These are phyloP conservation scores for Thymelicus sylvestris DNA, from an alignment of 2,888 invertebrate species.

Conservation along the genomic window DNA sequence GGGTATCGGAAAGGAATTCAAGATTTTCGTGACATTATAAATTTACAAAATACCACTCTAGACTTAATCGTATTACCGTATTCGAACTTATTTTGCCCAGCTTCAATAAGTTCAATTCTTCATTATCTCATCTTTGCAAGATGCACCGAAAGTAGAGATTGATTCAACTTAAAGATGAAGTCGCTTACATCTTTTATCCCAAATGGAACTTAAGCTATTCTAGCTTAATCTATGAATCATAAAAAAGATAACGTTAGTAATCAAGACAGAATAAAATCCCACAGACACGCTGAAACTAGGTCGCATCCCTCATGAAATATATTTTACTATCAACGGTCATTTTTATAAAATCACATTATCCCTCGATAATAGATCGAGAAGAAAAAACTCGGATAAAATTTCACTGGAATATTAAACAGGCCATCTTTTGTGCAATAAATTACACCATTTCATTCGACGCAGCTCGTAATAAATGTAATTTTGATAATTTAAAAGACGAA, in stretches of 20 bases:
- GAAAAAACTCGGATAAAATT: constrained; percentile 33
- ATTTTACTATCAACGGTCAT: constrained; percentile 22
- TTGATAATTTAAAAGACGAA: constrained; percentile 30
- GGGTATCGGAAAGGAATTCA: too few relatives aligned
- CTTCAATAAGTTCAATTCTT: too few relatives aligned
- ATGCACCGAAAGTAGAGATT: too few relatives aligned
- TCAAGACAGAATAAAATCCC: constrained; percentile 2
- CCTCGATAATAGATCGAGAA: constrained; percentile 27
- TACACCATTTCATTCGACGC: constrained; percentile 27
- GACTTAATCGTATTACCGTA: too few relatives aligned
- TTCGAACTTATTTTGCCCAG: too few relatives aligned
- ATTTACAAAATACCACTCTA: too few relatives aligned
- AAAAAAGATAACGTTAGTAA: neutral
- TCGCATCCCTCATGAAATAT: constrained; percentile 18
- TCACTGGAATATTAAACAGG: constrained; percentile 34
- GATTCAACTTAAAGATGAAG: too few relatives aligned
- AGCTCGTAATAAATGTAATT: constrained; percentile 29
- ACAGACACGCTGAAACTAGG: constrained; percentile 15
- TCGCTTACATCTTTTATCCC: too few relatives aligned
- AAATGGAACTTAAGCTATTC: too few relatives aligned
- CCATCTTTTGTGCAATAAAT: constrained; percentile 35
- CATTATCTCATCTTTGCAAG: too few relatives aligned
- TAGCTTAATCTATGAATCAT: neutral
- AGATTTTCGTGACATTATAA: too few relatives aligned
- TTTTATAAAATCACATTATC: constrained; percentile 32